Base-by-base conservation (phyloP, 2,797 vertebrate genomes). In the Oreonectes daqikongensis region DNA sequence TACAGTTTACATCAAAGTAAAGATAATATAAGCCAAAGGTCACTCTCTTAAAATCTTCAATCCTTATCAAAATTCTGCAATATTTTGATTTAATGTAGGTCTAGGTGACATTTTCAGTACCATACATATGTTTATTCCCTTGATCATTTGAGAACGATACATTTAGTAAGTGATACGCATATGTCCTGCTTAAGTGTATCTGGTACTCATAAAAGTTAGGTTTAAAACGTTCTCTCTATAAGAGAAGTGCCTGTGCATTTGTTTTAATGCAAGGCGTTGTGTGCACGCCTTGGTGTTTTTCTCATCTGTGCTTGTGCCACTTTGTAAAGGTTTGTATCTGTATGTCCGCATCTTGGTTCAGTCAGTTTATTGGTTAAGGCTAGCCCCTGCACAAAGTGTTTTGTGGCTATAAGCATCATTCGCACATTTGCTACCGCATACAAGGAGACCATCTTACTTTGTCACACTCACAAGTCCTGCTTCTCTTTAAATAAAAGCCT, bases 401-500 rank as follows among this genome's bases (percentile, higher is more conserved):
- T 1, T 1, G 48, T 68, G 65, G 66, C 77, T 66, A 8, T 12
- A 26, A 14, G 63, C 48, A 57, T 71, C 60, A 28, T 7, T 59
- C 53, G 40, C 59, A 59, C 70, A 40, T 70, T 40, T 35, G 69
- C 79, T 67, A 20, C 72, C 48, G 35, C 42, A 28, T 38, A 18
- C 50, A 32, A 30, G 53, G 35, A 72, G n/a, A n/a, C n/a, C n/a
- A n/a, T n/a, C n/a, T n/a, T n/a, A n/a, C n/a, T n/a, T n/a, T n/a
- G n/a, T n/a, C n/a, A n/a, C n/a, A n/a, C n/a, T n/a, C n/a, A n/a
- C n/a, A n/a, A n/a, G 59, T 71, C 79, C 59, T 72, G 50, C 71
- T 28, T 60, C 71, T 72, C 57, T 73, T 61, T 68, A 71, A 64
- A 80, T 79, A 63, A 79, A 81, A 80, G 78, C 55, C 72, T 72